phyloP scores from a whole-genome alignment of 2,797 vertebrate species.

The Periophthalmus magnuspinnatus region DNA sequence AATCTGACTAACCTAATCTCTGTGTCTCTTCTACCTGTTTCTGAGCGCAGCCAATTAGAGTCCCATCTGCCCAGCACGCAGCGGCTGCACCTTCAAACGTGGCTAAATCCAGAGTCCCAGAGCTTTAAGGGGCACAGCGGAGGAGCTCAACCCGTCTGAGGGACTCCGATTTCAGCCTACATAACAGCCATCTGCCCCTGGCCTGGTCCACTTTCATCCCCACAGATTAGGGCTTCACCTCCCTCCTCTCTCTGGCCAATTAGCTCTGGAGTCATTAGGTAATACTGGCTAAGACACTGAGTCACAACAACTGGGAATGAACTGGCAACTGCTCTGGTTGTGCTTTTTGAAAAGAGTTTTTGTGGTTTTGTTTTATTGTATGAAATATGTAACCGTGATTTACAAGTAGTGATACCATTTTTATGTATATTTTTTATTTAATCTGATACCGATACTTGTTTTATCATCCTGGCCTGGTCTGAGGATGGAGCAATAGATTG shows the following conservation, averaged over 20 bases:
- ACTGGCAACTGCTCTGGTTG: neutral
- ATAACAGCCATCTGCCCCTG: slow-evolving; percentile 62
- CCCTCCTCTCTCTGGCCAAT: slow-evolving; percentile 40
- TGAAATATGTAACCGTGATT: neutral
- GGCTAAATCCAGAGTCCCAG: slow-evolving; percentile 24
- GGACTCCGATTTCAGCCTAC: slow-evolving; percentile 54
- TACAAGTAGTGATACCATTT: too few relatives aligned
- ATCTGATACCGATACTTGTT: too few relatives aligned
- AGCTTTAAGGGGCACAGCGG: slow-evolving; percentile 32
- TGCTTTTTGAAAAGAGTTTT: too few relatives aligned
- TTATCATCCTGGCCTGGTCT: too few relatives aligned
- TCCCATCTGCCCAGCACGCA: slow-evolving; percentile 55
- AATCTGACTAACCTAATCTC: slow-evolving; percentile 73
- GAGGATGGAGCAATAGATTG: too few relatives aligned
- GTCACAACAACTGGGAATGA: slow-evolving; percentile 11
- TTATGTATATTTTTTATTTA: too few relatives aligned
- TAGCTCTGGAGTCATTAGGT: slow-evolving; percentile 49
- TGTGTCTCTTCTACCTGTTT: slow-evolving; percentile 54
- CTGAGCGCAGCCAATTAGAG: slow-evolving; percentile 62
- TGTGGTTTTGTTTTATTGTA: too few relatives aligned
- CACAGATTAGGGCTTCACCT: slow-evolving; percentile 41
- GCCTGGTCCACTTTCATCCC: slow-evolving; percentile 70
- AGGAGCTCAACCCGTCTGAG: slow-evolving; percentile 56
- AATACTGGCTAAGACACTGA: slow-evolving; percentile 29
- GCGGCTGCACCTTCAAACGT: slow-evolving; percentile 10